Conservation (phyloP, 2,888 invertebrate species). For the Tinea pellionella region DNA sequence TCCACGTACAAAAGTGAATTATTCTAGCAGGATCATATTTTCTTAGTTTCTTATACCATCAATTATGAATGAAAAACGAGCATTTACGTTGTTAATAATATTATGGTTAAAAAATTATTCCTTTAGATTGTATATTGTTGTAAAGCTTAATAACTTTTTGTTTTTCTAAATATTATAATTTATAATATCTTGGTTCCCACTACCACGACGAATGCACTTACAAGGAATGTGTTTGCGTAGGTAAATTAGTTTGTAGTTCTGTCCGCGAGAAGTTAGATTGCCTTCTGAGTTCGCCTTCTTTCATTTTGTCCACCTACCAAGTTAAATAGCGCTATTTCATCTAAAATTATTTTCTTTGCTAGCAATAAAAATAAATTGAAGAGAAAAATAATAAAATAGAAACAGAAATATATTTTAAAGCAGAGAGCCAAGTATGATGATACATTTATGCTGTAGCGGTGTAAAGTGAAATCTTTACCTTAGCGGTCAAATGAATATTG, state of each 20-base stretch:
- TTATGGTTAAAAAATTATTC: too few species aligned
- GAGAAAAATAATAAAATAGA: background rate
- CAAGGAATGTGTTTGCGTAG: slow-evolving; percentile 20
- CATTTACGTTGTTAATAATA: too few species aligned
- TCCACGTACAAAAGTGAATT: slow-evolving; percentile 8
- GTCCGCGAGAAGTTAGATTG: slow-evolving; percentile 22
- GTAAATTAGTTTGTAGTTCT: slow-evolving; percentile 21
- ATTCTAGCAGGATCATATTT: background rate
- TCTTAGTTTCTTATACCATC: background rate
- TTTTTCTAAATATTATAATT: too few species aligned
- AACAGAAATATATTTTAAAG: too few species aligned
- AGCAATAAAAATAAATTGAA: background rate
- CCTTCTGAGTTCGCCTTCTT: slow-evolving; percentile 16
- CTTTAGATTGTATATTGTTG: too few species aligned
- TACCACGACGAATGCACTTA: background rate
- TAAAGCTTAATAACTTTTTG: too few species aligned
- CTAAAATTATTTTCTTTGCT: background rate
- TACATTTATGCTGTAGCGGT: too few species aligned
- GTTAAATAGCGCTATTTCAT: background rate
- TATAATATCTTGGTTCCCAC: background rate
- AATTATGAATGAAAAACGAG: too few species aligned
- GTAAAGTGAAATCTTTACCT: too few species aligned
- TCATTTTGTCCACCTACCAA: slow-evolving; percentile 9
- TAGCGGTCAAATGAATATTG: too few species aligned
- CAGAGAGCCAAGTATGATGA: too few species aligned